Evolutionary conservation across 2,888 invertebrate species (phyloP).

Genomic region (Chromoteleia sp.): DNA sequence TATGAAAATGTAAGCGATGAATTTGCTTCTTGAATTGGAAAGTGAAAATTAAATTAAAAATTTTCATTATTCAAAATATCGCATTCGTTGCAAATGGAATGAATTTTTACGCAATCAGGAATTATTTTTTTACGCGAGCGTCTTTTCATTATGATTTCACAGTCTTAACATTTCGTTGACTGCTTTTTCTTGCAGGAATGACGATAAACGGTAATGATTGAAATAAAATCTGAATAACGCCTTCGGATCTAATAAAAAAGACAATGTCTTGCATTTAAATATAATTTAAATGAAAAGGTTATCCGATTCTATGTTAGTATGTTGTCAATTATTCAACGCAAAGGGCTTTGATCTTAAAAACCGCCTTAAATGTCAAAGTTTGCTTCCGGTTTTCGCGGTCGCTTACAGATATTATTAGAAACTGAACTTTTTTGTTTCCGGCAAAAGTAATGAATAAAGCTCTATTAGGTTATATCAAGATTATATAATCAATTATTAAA

Average conservation of each 20-base stretch:
- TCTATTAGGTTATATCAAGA: no score
- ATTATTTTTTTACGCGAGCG: no score
- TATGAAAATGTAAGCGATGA: no score
- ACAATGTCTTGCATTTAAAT: conserved; percentile 3
- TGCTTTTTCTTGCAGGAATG: background rate
- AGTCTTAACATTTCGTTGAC: background rate
- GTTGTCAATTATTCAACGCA: conserved; percentile 28
- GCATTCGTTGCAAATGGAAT: no score
- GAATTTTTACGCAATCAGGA: no score
- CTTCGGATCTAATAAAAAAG: background rate
- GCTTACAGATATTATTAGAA: conserved; percentile 5
- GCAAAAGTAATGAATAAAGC: no score
- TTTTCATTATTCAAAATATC: no score
- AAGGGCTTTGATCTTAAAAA: conserved; percentile 29
- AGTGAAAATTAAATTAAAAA: no score
- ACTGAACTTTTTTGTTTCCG: background rate
- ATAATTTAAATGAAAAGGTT: conserved; percentile 20
- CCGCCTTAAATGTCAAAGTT: conserved; percentile 35
- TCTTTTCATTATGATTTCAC: background rate
- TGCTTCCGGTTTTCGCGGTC: conserved; percentile 8
- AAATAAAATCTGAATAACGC: background rate
- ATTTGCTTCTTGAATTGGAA: no score
- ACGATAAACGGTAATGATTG: background rate
- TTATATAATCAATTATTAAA: no score
- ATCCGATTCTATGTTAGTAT: conserved; percentile 19